Conservation (phyloP, 2,888 invertebrate genomes). For the Operophtera brumata region DNA sequence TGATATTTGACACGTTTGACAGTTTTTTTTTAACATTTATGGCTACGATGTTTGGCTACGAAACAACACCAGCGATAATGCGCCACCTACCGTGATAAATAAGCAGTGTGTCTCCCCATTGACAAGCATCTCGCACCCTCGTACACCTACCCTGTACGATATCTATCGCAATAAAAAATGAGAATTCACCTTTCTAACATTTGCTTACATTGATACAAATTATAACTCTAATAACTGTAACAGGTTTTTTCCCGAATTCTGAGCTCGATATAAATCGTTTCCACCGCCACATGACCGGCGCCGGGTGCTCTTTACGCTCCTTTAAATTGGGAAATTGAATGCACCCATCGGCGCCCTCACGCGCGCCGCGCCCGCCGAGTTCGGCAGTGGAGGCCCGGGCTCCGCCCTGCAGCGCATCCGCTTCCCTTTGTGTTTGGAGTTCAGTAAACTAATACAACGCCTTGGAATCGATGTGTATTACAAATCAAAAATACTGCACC, state of each 20-base stretch:
- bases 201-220: no score
- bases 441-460: not conserved
- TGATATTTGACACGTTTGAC: no score
- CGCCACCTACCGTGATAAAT: no score
- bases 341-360: slow-evolving; percentile 27
- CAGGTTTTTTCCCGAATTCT: not conserved
- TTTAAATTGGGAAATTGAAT: slow-evolving; percentile 51
- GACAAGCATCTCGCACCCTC: no score
- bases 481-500: no score
- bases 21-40: no score
- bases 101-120: no score
- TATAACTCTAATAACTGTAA: not conserved
- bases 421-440: slow-evolving; percentile 8
- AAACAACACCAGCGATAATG: no score
- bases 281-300: slow-evolving; percentile 23
- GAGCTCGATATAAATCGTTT: slow-evolving; percentile 5
- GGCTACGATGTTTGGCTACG: no score
- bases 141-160: no score
- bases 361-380: slow-evolving; percentile 6
- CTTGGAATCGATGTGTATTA: not conserved
- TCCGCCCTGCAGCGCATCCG: slow-evolving; percentile 20
- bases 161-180: no score
- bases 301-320: slow-evolving; percentile 44
- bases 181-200: no score
- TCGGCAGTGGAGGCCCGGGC: slow-evolving; percentile 5